These are phyloP conservation scores for Liodrosophila aerea DNA, from an alignment of 2,888 invertebrate genomes.

Conservation along the genomic window DNA sequence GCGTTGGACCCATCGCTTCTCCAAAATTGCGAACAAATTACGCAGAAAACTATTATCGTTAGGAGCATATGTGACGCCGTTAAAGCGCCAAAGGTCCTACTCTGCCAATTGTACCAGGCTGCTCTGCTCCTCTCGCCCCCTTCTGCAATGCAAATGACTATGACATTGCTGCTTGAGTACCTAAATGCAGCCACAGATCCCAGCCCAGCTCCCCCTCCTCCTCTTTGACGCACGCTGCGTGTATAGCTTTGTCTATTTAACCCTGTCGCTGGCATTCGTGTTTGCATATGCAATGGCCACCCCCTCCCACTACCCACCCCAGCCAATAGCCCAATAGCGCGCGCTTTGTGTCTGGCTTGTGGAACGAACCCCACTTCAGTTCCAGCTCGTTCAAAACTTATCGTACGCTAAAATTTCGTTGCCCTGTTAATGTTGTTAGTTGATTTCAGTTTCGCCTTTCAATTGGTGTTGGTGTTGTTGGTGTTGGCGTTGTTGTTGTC, in stretches of 20 bases:
- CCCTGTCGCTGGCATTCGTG: constrained; percentile 44
- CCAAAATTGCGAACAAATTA: constrained; percentile 80
- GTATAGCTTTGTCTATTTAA: constrained; percentile 59
- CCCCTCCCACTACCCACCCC: constrained; percentile 23
- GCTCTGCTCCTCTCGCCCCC: neutral
- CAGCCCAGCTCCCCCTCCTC: neutral
- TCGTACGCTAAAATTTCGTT: constrained; percentile 64
- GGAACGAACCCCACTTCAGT: constrained; percentile 11
- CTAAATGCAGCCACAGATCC: constrained; percentile 62
- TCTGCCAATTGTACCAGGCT: constrained; percentile 14
- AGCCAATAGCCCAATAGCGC: constrained; percentile 4
- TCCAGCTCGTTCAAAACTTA: constrained; percentile 19
- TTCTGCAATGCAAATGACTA: constrained; percentile 45
- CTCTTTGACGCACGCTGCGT: constrained; percentile 24
- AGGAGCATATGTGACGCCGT: constrained; percentile 80
- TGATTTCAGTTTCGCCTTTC: constrained; percentile 78
- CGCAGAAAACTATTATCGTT: constrained; percentile 82
- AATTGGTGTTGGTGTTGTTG: constrained; percentile 33
- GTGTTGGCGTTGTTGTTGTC: constrained; percentile 18
- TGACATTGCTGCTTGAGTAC: constrained; percentile 60
- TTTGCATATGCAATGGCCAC: constrained; percentile 61
- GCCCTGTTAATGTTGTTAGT: constrained; percentile 77
- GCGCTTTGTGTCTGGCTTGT: constrained; percentile 64
- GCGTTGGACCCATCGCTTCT: constrained; percentile 53
- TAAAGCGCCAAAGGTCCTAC: constrained; percentile 49